Evolutionary conservation across 2,888 invertebrate genomes (phyloP), one percentile per base, ranked within the genome.

Genomic region (Thymelicus lineola): DNA sequence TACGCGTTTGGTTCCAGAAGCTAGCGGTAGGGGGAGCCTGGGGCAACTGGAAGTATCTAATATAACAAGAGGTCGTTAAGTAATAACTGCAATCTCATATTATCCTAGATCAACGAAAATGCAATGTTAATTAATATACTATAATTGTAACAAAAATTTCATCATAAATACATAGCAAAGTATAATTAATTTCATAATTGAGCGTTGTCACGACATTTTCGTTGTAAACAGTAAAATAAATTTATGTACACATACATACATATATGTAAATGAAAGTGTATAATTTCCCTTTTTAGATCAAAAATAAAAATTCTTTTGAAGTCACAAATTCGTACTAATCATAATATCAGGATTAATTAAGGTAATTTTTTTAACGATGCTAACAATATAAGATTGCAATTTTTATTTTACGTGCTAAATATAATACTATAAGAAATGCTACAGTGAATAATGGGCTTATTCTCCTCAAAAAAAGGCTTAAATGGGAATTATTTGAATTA

Each of bases 1-100:
- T 74, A 75, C 73, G 74, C 74, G 71, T 70, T 63, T 45, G 57
- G 50, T 61, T 57, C 61, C 28, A 70, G 65, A 75, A 71, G 72
- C 71, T 60, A 68, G 35, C 53, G 17, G 17, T 6, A 38, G 38
- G 46, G 53, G 59, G 48, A 48, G 62, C 64, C 42, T 42, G 62
- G 38, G 38, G 10, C 42, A 28, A 28, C 2, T 42, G 42, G 12
- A 42, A 12, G 38, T 7, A 7, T 38, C 38, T 38, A 38, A 7
- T 38, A 38, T n/a, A n/a, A 38, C 38, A 9, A 38, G 7, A 38
- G 12, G 4, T 4, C 12, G 42, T 42, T 9, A 15, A 50, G 50
- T 17, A 50, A 50, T 53, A 20, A 53, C 10, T 20, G 53, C 53
- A 20, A 53, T 53, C 53, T 12, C 17, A 20, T 53, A 7, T 20